phyloP scores from a whole-genome alignment of 2,797 vertebrate species.

The Loriculus beryllinus region DNA sequence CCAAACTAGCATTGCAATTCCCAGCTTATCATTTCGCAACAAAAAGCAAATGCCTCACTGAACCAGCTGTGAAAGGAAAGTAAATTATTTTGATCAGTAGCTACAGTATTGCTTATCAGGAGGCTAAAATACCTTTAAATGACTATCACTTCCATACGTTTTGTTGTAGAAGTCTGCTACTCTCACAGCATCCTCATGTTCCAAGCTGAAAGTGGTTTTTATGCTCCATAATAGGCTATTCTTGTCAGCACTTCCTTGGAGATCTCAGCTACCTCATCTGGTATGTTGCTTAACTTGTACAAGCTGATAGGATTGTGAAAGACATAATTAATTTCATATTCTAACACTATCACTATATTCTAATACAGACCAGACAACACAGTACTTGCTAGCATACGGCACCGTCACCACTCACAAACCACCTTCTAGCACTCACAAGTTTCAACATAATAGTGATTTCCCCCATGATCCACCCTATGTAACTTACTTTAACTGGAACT shows the following conservation, averaged over 20 bases:
- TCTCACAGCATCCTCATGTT: background rate
- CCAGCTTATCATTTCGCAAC: background rate
- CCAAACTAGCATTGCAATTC: background rate
- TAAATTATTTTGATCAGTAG: background rate
- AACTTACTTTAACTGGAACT: background rate
- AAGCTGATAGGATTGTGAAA: background rate
- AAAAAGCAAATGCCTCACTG: background rate
- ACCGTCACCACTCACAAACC: background rate
- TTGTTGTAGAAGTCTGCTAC: background rate
- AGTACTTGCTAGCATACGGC: background rate
- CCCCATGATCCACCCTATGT: background rate
- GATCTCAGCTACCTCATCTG: background rate
- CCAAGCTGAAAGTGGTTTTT: background rate
- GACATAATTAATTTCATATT: background rate
- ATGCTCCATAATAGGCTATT: background rate
- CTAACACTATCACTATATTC: background rate
- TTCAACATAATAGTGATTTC: background rate
- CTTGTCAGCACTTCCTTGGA: background rate
- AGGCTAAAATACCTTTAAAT: background rate
- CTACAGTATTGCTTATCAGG: background rate
- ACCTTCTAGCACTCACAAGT: background rate
- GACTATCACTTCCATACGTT: background rate
- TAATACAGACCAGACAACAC: background rate
- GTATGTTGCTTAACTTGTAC: background rate
- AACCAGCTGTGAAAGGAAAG: background rate